Percentiles rank a stretch among this genome's conserved stretches.
These are phyloP conservation scores for Gallinago stenura DNA, from an alignment of 2,797 vertebrate species.

Conservation along the genomic window DNA sequence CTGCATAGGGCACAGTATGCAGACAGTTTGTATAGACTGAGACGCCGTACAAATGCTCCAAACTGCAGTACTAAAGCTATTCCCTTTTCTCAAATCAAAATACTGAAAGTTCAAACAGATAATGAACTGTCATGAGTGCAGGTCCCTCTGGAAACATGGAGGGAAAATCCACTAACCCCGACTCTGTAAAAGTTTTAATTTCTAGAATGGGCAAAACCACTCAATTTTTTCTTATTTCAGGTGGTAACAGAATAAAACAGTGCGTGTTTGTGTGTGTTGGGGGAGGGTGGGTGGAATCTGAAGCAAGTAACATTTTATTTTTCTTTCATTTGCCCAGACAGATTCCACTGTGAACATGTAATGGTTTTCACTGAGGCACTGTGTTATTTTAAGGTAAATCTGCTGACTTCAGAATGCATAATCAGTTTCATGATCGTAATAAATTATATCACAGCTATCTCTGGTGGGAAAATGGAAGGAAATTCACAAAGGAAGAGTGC, in stretches of 20 bases:
- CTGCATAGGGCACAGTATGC: neutral
- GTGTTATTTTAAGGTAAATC: slow-evolving; percentile 67
- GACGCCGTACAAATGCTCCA: neutral
- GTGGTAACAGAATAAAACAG: neutral
- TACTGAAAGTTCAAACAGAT: neutral
- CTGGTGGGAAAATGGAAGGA: slow-evolving; percentile 37
- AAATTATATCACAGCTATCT: slow-evolving; percentile 34
- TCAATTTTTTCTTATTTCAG: neutral
- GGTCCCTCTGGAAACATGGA: neutral
- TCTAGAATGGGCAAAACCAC: neutral
- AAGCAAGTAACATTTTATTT: neutral
- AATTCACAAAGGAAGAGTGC: neutral
- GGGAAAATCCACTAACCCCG: neutral
- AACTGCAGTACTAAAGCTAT: neutral
- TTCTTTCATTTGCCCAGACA: slow-evolving; percentile 37
- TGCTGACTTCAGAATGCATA: slow-evolving; percentile 59
- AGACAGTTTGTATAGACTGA: neutral
- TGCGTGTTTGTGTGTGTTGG: neutral
- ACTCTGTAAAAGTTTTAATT: neutral
- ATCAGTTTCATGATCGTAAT: slow-evolving; percentile 35
- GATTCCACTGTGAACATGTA: slow-evolving; percentile 56
- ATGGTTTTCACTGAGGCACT: slow-evolving; percentile 52
- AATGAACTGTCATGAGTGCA: accelerated
- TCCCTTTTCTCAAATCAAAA: neutral
- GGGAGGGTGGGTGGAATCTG: neutral